These are phyloP conservation scores for Meles meles DNA, from an alignment of 2,113 vertebrate species.

Conservation along the genomic window DNA sequence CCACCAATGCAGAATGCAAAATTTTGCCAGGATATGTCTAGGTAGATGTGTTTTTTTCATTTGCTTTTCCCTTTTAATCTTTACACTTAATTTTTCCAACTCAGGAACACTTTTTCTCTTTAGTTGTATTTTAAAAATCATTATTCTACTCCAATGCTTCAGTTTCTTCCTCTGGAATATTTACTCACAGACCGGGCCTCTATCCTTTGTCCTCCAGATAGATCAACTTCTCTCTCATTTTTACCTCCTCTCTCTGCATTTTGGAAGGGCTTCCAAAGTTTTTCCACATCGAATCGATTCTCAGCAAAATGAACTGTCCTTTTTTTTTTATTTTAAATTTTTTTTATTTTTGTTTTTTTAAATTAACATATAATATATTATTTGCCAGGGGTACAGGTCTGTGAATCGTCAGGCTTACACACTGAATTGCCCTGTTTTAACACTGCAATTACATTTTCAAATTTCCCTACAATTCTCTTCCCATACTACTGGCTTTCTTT, in stretches of 20 bases:
- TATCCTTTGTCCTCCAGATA: neutral
- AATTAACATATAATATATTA: too few species aligned
- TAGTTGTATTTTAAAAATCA: neutral
- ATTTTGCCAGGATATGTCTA: neutral
- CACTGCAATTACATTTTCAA: conserved; percentile 14
- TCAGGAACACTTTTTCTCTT: neutral
- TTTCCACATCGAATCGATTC: neutral
- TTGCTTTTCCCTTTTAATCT: conserved; percentile 5
- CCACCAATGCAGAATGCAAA: neutral
- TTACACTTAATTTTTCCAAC: neutral
- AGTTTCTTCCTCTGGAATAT: neutral
- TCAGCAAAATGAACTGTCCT: neutral
- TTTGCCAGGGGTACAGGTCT: too few species aligned
- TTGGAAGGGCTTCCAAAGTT: neutral
- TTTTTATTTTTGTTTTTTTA: too few species aligned
- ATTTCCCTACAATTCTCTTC: neutral
- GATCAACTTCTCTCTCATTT: neutral
- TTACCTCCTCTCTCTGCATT: neutral
- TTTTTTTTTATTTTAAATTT: too few species aligned
- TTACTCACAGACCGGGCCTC: neutral
- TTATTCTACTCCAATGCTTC: neutral
- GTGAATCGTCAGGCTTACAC: too few species aligned
- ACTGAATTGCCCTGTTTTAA: neutral
- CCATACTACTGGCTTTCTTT: neutral
- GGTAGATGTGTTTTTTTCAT: neutral